Evolutionary conservation across 2,797 vertebrate genomes (phyloP), one percentile per base, ranked within the genome.

Genomic region (Anomalospiza imberbis): DNA sequence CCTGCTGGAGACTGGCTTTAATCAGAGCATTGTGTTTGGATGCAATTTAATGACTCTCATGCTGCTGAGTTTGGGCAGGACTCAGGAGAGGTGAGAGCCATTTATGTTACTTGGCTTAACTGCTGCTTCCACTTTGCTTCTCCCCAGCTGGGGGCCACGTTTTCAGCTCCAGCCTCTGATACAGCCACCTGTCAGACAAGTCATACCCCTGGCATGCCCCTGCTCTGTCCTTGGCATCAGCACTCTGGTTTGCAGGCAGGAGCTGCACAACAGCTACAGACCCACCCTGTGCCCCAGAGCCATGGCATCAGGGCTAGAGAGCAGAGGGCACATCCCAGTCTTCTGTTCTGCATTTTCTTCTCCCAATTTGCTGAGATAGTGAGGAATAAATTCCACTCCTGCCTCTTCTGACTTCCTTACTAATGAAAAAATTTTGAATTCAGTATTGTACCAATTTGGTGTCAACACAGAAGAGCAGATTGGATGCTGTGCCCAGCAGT

Each of bases 11-110:
- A 90, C 95, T 83, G 89, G 93, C 95, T 96, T 96, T 97, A 97
- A 98, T 97, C 97, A 97, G 96, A 94, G 97, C 95, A 91, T 89
- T 91, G 95, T 95, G 95, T 97, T 96, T 90, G 89, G 95, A 96
- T 85, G 92, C 97, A 26, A 77, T 97, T 97, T 98, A 97, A 98
- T 97, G 97, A 97, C 95, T 95, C 79, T 40, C 26, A 84, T 82
- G 94, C 95, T 91, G 89, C 95, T 86, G 91, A 77, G 94, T 72
- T 79, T 54, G 54, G 80, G 82, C 92, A 90, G 88, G 88, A 75
- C 94, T 81, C 74, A 0, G 88, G 92, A 95, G 89, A 94, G 93
- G 94, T 75, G 89, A 89, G 85, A 91, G 88, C 89, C 92, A 54
- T 96, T 96, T 95, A 71, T 36, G 75, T 87, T 88, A 53, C 74